Evolutionary conservation across 2,888 invertebrate species (phyloP), one percentile per base, ranked within the genome.

Genomic region (Choristoneura rosaceana): DNA sequence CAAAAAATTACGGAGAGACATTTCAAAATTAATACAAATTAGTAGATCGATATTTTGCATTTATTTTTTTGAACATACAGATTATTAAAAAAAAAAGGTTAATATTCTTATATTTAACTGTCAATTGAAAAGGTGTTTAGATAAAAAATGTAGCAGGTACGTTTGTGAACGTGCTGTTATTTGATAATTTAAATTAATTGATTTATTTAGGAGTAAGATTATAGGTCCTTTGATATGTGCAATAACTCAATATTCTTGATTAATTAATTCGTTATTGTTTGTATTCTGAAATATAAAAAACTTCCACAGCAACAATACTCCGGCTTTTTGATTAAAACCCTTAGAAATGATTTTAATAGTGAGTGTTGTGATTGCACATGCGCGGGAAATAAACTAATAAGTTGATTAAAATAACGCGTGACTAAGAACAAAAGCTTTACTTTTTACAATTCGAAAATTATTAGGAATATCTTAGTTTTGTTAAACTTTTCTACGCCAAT

Each of bases 391-490:
- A 25, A 55, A 12, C 10, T 55, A 25, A 55, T 55, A 25, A 25
- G 10, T 55, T 52, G 12, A 25, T 55, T 55, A 12, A 55, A 55
- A 12, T 55, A 55, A 52, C 25, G 10, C 25, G 3, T 55, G 25
- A 55, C 55, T 55, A 33, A 55, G 55, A 55, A 55, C 55, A 55
- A 55, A 41, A 55, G 55, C 55, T 55, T 52, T 25, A 55, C 25
- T 55, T 55, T 52, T 25, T 12, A 25, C 25, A 12, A 55, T 12
- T 17, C 12, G 43, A 43, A 43, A 43, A 43, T 43, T 12, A 43
- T 12, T 43, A 47, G 14, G 14, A n/a, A 12, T 14, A 25, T 25
- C 25, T 25, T 25, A 4, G 2, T 50, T 50, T 50, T 50, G 4
- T 8, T 14, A 47, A n/a, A 50, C 8, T 52, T 15, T 47, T 45